These are phyloP conservation scores for Fulica atra DNA, from an alignment of 2,113 vertebrate genomes.

Conservation along the genomic window DNA sequence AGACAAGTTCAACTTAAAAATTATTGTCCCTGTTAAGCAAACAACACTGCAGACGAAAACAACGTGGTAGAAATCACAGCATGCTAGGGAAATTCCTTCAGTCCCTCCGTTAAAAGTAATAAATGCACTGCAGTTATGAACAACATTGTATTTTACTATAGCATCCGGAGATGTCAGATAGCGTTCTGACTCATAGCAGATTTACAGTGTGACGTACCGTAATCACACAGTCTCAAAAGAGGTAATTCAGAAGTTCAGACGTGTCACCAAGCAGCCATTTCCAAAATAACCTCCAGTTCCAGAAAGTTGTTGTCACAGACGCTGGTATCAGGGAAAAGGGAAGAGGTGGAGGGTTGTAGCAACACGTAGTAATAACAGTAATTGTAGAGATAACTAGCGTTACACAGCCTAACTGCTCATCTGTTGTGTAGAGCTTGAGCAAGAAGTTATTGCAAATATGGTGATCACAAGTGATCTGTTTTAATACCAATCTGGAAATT, in stretches of 20 bases:
- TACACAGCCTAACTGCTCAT: conserved; percentile 20
- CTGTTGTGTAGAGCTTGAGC: background rate
- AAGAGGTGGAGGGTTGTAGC: conserved; percentile 21
- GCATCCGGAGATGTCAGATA: background rate
- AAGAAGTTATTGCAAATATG: conserved; percentile 15
- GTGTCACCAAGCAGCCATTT: conserved; percentile 48
- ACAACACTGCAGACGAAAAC: conserved; percentile 33
- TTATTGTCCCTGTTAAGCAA: conserved; percentile 20
- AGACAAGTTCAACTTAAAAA: background rate
- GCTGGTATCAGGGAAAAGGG: background rate
- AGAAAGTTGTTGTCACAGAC: conserved; percentile 35
- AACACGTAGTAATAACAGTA: conserved; percentile 38
- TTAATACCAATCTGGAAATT: background rate
- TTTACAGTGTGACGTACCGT: conserved; percentile 17
- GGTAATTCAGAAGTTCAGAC: conserved; percentile 35
- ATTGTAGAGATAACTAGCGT: conserved; percentile 11
- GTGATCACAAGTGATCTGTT: background rate
- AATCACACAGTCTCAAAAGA: conserved; percentile 62
- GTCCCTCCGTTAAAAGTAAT: conserved; percentile 20
- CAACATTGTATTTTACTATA: conserved; percentile 5
- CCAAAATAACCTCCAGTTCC: conserved; percentile 57
- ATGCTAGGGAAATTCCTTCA: background rate
- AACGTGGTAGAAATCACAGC: conserved; percentile 35
- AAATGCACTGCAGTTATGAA: background rate
- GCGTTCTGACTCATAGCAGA: background rate